Evolutionary conservation across 2,113 vertebrate species (phyloP).

Genomic region (Mesitornis unicolor): DNA sequence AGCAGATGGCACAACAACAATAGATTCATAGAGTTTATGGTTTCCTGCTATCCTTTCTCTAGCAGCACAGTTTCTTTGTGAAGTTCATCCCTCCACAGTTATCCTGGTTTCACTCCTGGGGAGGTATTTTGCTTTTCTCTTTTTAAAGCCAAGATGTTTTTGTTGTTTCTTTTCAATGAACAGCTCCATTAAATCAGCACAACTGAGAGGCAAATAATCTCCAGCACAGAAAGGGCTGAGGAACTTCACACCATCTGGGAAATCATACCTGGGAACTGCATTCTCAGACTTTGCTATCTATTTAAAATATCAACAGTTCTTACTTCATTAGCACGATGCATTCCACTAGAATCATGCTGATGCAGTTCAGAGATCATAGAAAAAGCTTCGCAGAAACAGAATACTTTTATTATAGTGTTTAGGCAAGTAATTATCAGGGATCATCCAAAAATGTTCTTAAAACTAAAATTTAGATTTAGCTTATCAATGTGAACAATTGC

Average conservation of each 20-base stretch:
- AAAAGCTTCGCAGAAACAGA: conserved; percentile 14
- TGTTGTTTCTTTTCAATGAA: neutral
- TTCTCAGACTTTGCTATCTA: neutral
- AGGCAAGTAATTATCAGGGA: neutral
- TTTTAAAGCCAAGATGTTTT: neutral
- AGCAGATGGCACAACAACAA: neutral
- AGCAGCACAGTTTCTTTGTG: neutral
- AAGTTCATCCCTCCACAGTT: neutral
- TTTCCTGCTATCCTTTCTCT: neutral
- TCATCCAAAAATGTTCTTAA: conserved; percentile 8
- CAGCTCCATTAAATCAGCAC: neutral
- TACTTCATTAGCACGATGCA: neutral
- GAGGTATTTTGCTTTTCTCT: neutral
- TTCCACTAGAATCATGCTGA: neutral
- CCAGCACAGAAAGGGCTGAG: neutral
- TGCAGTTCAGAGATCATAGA: neutral
- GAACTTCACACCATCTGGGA: neutral
- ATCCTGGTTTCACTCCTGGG: neutral
- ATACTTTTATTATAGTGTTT: conserved; percentile 5
- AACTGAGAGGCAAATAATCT: neutral
- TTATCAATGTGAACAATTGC: conserved; percentile 25
- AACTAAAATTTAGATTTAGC: conserved; percentile 31
- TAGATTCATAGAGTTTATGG: neutral
- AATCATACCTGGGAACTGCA: neutral
- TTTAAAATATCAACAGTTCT: neutral